Base-by-base conservation (phyloP, 2,797 vertebrate genomes). In the Crenichthys baileyi region DNA sequence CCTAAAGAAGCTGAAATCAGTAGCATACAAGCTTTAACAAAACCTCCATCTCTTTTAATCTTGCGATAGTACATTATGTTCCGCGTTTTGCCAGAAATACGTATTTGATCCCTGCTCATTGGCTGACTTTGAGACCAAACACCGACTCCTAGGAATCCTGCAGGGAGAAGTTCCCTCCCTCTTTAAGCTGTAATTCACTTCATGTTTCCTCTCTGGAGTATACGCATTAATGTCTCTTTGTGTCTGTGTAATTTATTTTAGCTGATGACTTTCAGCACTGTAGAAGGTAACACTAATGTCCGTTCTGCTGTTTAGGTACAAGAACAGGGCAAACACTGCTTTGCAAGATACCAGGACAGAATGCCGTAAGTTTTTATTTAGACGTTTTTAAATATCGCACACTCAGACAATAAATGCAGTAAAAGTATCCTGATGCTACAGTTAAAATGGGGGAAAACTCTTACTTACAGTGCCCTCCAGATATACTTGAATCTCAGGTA, bases 321-420 rank as follows among this genome's bases (percentile, higher is more conserved):
- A 94, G 82, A 88, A 93, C 80, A 91, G 94, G 90, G 94, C 89
- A 16, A 89, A 83, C 58, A 87, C 85, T 1, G 95, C 96, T 9
- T 7, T 96, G 46, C 91, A 91, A 41, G 95, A 96, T 24, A 91
- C 92, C 74, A 95, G 93, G 79, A 83, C 87, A 36, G 95, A 96
- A 67, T 92, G 96, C 73, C 93, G 96, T 96, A 94, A 96, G 95
- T 95, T 82, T 74, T 36, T 11, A 36, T 75, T 7, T 12, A 9
- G 68, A 55, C 60, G 67, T 67, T 75, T 70, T 29, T 60, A 61
- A 73, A 72, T 12, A n/a, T 24, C 3, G 22, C 31, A 61, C 63
- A 29, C 44, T 46, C 44, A 31, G 15, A 18, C 26, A 5, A 31
- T 7, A 53, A 67, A 70, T 50, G 1, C 44, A 8, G 16, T 22